phyloP scores from a whole-genome alignment of 2,888 invertebrate species.

The Choreutis nemorana region DNA sequence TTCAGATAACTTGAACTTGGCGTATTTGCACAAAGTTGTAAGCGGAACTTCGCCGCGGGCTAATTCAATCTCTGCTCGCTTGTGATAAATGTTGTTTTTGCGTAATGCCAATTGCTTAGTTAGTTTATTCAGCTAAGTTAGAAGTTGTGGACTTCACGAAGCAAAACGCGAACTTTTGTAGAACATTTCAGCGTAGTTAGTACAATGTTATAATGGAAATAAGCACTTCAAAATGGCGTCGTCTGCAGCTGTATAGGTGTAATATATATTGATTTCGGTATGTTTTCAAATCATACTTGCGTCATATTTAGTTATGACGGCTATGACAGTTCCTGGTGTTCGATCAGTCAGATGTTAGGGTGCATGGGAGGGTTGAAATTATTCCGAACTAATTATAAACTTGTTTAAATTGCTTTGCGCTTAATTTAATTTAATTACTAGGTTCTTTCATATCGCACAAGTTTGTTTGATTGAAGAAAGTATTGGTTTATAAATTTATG shows the following conservation, averaged over 20 bases:
- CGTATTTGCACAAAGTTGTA: constrained; percentile 62
- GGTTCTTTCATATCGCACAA: no score
- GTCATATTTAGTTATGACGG: constrained; percentile 1
- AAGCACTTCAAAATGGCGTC: constrained; percentile 67
- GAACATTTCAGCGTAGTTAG: constrained; percentile 68
- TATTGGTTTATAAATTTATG: no score
- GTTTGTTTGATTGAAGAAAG: no score
- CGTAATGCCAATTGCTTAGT: constrained; percentile 57
- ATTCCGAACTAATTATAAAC: no score
- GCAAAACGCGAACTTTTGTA: constrained; percentile 68
- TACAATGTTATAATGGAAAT: constrained; percentile 68
- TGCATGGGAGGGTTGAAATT: no score
- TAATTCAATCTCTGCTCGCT: constrained; percentile 63
- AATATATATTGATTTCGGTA: constrained; percentile 29
- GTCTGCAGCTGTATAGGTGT: constrained; percentile 49
- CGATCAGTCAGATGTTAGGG: no score
- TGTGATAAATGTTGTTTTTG: constrained; percentile 65
- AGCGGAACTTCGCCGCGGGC: constrained; percentile 53
- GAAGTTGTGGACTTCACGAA: constrained; percentile 65
- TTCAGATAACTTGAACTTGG: constrained; percentile 66
- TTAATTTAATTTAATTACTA: no score
- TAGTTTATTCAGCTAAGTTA: constrained; percentile 44
- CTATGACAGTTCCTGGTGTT: no score
- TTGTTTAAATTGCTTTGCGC: no score
- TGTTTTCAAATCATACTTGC: not conserved